Evolutionary conservation across 2,888 invertebrate species (phyloP).

Genomic region (Habrosyne pyritoides): DNA sequence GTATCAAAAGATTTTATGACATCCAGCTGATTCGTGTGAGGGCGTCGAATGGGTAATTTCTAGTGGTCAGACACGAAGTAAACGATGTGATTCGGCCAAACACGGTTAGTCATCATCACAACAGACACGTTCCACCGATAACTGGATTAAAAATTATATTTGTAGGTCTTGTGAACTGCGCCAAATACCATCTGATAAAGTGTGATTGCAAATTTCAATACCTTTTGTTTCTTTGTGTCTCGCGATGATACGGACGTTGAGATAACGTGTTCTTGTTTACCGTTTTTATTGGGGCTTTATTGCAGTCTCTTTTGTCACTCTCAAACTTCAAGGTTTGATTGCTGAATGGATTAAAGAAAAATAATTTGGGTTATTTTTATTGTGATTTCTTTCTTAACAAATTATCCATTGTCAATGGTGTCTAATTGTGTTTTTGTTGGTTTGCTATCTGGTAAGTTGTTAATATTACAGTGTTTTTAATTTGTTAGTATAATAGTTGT

Average conservation of each 20-base stretch:
- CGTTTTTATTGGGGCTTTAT: slow-evolving; percentile 49
- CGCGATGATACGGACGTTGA: slow-evolving; percentile 56
- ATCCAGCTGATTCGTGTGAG: slow-evolving; percentile 76
- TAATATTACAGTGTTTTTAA: no score
- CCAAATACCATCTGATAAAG: slow-evolving; percentile 60
- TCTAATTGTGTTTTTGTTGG: slow-evolving; percentile 72
- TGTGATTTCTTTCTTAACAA: slow-evolving; percentile 24
- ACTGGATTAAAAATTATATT: slow-evolving; percentile 45
- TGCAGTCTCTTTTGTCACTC: slow-evolving; percentile 48
- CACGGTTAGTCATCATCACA: slow-evolving; percentile 76
- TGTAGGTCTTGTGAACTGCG: slow-evolving; percentile 54
- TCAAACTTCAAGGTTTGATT: slow-evolving; percentile 37
- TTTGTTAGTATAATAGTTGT: no score
- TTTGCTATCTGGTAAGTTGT: slow-evolving; percentile 60
- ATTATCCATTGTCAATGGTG: slow-evolving; percentile 60
- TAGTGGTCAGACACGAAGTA: slow-evolving; percentile 60
- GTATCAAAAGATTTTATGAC: slow-evolving; percentile 52
- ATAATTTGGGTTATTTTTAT: slow-evolving; percentile 20
- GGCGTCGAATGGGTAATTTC: slow-evolving; percentile 63
- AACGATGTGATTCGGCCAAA: slow-evolving; percentile 66
- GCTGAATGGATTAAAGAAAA: slow-evolving; percentile 28
- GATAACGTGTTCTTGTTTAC: slow-evolving; percentile 75
- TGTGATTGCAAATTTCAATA: slow-evolving; percentile 54
- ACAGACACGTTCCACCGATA: slow-evolving; percentile 67
- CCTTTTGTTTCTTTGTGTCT: slow-evolving; percentile 75